Evolutionary conservation across 2,888 invertebrate species (phyloP), one percentile per base, ranked within the genome.

Genomic region (Drosophila pegasa): DNA sequence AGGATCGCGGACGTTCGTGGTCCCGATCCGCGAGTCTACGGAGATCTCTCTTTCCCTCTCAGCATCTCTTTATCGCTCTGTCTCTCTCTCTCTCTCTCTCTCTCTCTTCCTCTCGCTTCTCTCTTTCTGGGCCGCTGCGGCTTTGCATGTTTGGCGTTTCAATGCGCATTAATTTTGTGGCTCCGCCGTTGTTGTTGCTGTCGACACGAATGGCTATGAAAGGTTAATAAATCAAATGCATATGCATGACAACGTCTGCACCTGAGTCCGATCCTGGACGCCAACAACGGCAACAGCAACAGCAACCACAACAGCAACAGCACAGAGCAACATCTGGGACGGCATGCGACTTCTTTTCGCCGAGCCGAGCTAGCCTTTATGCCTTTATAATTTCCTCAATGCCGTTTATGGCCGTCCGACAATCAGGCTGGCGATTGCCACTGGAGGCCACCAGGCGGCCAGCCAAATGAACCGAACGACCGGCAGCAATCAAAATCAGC

Each of bases 151-250:
- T 85, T 80, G 88, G 88, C 89, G 71, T 89, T 88, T 89, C 81
- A 88, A 70, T 79, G 89, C 86, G 89, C 89, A 88, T 85, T 85
- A 87, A 85, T 85, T 88, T 87, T 87, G 76, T 72, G 72, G 61
- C 62, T 50, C 62, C 61, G 38, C 35, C 41, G 78, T 76, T 75
- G 80, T 71, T 84, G 78, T 87, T 77, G 76, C 71, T 69, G 82
- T 82, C 88, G 89, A 88, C 83, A 83, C 83, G 83, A 83, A 87
- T 86, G 85, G 89, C 88, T 82, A 85, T 73, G 89, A 85, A 85
- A 87, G 89, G 85, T 85, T 89, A 87, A 85, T 85, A 85, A 89
- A 85, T 85, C 89, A 85, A 89, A 89, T 89, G 82, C 79, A 87
- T 83, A 78, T 83, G 85, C 87, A 81, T 77, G 79, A 86, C 81